These are phyloP conservation scores for Petrophora chlorosata DNA, from an alignment of 2,888 invertebrate species.

Conservation along the genomic window DNA sequence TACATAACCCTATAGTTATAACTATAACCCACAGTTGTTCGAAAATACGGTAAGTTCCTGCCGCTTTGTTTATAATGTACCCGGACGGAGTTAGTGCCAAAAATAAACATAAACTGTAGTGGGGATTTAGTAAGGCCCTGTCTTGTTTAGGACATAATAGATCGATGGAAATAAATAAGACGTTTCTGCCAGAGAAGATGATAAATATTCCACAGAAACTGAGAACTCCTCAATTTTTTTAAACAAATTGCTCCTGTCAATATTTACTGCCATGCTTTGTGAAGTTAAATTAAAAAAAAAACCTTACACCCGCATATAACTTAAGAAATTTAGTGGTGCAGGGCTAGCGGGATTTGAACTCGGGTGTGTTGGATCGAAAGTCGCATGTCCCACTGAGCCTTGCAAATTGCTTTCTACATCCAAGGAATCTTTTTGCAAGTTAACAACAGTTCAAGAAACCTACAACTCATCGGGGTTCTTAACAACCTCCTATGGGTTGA, in stretches of 20 bases:
- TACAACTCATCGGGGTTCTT: neutral
- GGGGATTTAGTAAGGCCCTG: constrained; percentile 10
- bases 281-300: too few relatives aligned
- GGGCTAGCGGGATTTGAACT: too few relatives aligned
- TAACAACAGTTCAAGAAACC: constrained; percentile 2
- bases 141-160: constrained; percentile 3
- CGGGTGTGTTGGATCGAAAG: too few relatives aligned
- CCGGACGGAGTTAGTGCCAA: constrained; percentile 13
- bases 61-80: constrained; percentile 15
- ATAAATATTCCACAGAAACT: too few relatives aligned
- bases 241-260: too few relatives aligned
- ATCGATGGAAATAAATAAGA: neutral
- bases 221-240: too few relatives aligned
- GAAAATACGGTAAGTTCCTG: constrained; percentile 15
- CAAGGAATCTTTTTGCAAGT: neutral
- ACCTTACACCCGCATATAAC: too few relatives aligned
- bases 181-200: too few relatives aligned
- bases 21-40: constrained; percentile 2
- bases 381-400: too few relatives aligned
- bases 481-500: constrained; percentile 13
- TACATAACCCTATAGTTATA: neutral
- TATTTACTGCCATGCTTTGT: too few relatives aligned
- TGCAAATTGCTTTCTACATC: too few relatives aligned
- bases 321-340: too few relatives aligned
- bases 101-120: constrained; percentile 16